These are phyloP conservation scores for Diorhabda elongata DNA, from an alignment of 1,140 invertebrate species.

Conservation along the genomic window DNA sequence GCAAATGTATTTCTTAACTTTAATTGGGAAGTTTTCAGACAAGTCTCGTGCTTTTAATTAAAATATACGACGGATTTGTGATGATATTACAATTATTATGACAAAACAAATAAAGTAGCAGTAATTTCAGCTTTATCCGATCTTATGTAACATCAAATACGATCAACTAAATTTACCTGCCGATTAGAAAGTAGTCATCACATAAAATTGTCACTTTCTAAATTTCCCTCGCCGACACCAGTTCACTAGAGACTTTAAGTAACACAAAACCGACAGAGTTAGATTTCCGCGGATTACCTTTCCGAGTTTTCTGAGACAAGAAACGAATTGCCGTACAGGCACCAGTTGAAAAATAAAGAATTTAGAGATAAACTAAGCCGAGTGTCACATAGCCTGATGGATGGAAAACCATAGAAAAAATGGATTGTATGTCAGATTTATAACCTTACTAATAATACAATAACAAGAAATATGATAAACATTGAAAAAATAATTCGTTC, in stretches of 20 bases:
- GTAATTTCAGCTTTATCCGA: no score
- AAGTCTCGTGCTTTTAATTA: no score
- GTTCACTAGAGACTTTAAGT: conserved; percentile 2
- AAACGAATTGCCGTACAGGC: not conserved
- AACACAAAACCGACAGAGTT: not conserved
- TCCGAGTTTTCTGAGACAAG: not conserved
- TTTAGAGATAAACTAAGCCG: not conserved
- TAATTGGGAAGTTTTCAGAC: no score
- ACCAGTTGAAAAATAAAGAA: conserved; percentile 1
- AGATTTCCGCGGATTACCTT: conserved; percentile 1
- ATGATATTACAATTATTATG: no score
- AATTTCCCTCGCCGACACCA: conserved; percentile 1
- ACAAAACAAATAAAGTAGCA: no score
- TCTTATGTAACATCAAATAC: no score
- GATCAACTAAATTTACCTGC: not conserved
- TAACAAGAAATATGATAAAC: no score
- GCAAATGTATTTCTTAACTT: no score
- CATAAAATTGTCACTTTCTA: not conserved
- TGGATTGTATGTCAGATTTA: not conserved
- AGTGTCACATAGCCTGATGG: not conserved
- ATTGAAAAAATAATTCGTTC: no score
- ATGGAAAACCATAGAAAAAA: not conserved
- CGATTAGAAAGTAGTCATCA: conserved; percentile 1
- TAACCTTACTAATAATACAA: not conserved
- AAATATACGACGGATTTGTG: no score